Conservation (phyloP, 2,797 vertebrate species). For the Coluber constrictor region DNA sequence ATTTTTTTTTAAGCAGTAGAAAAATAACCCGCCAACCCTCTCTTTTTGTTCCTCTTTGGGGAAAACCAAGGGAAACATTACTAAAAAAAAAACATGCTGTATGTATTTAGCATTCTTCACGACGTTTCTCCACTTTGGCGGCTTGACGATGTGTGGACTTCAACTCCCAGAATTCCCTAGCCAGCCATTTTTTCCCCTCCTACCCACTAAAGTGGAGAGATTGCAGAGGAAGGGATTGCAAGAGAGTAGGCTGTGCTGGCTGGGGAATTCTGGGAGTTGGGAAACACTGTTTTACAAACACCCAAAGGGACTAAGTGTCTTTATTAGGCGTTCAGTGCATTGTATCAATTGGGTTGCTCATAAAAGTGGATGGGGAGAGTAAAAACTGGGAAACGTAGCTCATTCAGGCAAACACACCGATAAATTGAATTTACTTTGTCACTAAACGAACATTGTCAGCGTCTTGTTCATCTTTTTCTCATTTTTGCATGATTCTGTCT, state of each 20-base stretch:
- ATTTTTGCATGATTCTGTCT: too few species aligned
- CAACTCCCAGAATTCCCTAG: neutral
- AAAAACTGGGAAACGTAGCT: neutral
- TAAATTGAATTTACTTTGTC: neutral
- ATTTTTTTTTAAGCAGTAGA: neutral
- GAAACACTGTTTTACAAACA: neutral
- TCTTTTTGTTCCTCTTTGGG: neutral
- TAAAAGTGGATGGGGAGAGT: neutral
- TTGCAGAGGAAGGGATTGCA: neutral
- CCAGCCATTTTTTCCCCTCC: rapidly evolving
- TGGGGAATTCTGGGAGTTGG: neutral
- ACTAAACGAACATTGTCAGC: too few species aligned
- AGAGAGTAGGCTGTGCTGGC: neutral
- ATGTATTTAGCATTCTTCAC: neutral
- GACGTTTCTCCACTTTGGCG: rapidly evolving
- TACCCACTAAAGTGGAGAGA: neutral
- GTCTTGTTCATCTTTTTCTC: too few species aligned
- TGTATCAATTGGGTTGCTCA: neutral
- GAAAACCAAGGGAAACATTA: neutral
- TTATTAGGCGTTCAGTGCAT: neutral
- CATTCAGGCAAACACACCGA: neutral
- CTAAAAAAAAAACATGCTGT: neutral
- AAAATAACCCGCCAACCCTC: neutral
- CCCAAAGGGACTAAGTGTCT: neutral
- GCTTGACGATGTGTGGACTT: too few species aligned